Evolutionary conservation across 2,113 vertebrate species (phyloP).

Genomic region (Oreochromis spilurus): DNA sequence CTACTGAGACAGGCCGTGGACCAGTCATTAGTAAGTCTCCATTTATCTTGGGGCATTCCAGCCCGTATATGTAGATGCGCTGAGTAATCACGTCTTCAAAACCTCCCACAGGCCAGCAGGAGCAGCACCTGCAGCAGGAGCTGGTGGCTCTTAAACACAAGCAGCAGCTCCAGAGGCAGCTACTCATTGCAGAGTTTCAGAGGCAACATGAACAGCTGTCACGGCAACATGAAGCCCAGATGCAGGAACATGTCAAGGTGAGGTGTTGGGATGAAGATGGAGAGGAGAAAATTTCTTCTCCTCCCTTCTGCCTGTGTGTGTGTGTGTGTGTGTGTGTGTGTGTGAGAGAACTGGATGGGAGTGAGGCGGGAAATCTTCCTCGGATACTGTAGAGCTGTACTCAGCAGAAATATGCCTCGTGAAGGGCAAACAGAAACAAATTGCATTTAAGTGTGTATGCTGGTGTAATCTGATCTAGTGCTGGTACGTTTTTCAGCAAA

Average conservation of each 20-base stretch:
- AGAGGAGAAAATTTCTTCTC: neutral
- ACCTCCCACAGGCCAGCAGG: conserved; percentile 49
- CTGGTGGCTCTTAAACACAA: conserved; percentile 94
- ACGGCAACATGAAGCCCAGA: conserved; percentile 91
- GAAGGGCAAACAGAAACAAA: conserved; percentile 12
- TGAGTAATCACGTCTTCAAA: neutral
- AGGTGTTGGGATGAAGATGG: neutral
- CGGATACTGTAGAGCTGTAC: neutral
- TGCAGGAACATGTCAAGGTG: conserved; percentile 95
- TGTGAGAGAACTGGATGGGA: neutral
- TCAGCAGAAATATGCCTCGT: conserved; percentile 22
- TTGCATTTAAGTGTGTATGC: neutral
- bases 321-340: neutral
- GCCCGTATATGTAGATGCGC: too few species aligned
- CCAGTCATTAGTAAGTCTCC: conserved; percentile 65
- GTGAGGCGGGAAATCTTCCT: neutral
- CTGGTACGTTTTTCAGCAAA: neutral
- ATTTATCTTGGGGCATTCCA: neutral
- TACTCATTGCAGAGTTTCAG: conserved; percentile 96
- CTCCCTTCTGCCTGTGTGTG: neutral
- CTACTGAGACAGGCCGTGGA: conserved; percentile 28
- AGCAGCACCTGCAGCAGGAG: conserved; percentile 96
- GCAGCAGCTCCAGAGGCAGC: conserved; percentile 95
- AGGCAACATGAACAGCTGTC: conserved; percentile 95
- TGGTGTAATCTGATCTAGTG: conserved; percentile 31